phyloP scores from a whole-genome alignment of 2,797 vertebrate species.

The Setipinna tenuifilis region DNA sequence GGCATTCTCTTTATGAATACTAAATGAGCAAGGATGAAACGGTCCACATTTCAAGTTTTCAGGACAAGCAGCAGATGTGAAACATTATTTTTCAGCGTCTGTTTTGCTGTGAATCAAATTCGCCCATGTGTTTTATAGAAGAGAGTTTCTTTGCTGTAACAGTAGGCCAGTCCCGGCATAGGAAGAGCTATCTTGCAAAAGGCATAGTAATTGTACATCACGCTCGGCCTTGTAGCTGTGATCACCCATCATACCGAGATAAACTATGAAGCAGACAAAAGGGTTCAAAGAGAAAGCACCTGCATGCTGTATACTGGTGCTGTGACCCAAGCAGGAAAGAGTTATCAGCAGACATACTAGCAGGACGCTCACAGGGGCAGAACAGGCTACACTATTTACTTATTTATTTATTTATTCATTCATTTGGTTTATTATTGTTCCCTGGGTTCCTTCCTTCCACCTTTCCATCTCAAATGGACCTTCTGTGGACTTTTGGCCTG shows the following conservation, averaged over 20 bases:
- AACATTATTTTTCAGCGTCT: neutral
- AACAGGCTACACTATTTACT: too few relatives aligned
- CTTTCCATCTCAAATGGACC: neutral
- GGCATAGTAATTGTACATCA: neutral
- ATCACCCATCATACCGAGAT: neutral
- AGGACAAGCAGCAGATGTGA: constrained; percentile 5
- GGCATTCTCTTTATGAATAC: neutral
- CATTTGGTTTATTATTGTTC: too few relatives aligned
- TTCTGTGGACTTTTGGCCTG: neutral
- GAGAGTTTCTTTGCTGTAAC: neutral
- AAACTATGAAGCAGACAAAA: neutral
- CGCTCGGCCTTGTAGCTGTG: neutral
- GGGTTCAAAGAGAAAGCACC: neutral
- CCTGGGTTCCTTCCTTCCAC: neutral
- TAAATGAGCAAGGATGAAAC: constrained; percentile 3
- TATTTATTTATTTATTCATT: too few relatives aligned
- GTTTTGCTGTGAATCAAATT: neutral
- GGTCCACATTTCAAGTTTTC: neutral
- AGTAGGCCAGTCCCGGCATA: neutral
- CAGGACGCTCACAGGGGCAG: too few relatives aligned
- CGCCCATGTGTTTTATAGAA: neutral
- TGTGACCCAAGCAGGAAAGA: neutral
- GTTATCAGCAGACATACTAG: too few relatives aligned
- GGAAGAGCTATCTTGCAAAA: neutral
- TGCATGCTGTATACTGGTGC: neutral